Conservation (phyloP, 2,888 invertebrate genomes). For the Coelinius sp. region DNA sequence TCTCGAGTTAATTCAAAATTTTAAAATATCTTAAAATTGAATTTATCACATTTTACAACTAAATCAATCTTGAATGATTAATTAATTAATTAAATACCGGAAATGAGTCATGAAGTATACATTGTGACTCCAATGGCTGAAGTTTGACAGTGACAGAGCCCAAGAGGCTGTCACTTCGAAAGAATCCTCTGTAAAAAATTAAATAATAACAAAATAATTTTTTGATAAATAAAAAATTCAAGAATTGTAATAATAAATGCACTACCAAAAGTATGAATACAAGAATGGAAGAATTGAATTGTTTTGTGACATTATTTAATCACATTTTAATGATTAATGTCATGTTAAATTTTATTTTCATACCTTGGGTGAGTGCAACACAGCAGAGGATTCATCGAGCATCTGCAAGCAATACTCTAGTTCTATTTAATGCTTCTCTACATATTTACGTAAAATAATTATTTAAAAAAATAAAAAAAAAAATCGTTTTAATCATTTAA, state of each 20-base stretch:
- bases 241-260: neutral
- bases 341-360: conserved; percentile 48
- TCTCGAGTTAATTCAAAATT: too few relatives aligned
- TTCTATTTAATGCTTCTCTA: conserved; percentile 55
- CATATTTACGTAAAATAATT: too few relatives aligned
- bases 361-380: conserved; percentile 70
- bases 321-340: neutral
- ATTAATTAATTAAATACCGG: conserved; percentile 79
- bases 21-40: neutral
- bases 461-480: neutral
- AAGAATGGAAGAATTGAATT: neutral
- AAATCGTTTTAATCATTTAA: conserved; percentile 11
- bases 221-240: neutral
- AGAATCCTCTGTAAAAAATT: conserved; percentile 83
- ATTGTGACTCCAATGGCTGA: conserved; percentile 89
- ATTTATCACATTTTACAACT: too few relatives aligned
- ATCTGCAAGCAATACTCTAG: conserved; percentile 69
- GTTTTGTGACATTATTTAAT: neutral
- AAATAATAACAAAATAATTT: too few relatives aligned
- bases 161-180: conserved; percentile 88
- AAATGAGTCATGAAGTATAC: conserved; percentile 91
- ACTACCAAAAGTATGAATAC: conserved; percentile 18
- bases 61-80: neutral
- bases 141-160: conserved; percentile 89
- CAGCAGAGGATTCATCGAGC: conserved; percentile 69